Evolutionary conservation across 2,113 vertebrate species (phyloP).

Genomic region (Pangasianodon hypophthalmus): DNA sequence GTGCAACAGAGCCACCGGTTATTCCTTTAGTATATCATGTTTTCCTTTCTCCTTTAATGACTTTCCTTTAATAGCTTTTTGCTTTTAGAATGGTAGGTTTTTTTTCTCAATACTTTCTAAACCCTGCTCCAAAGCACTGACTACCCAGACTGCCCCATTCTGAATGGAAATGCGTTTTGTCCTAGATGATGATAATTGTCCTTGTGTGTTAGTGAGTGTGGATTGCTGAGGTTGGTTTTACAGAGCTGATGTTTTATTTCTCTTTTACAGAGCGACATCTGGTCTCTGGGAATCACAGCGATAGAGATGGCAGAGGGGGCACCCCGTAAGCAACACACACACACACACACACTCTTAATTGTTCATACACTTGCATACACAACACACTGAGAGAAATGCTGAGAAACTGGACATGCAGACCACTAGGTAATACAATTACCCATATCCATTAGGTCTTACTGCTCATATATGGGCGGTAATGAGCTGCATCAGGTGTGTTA

Average conservation of each 20-base stretch:
- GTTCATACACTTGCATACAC: background rate
- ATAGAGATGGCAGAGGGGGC: slow-evolving; percentile 95
- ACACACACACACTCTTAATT: background rate
- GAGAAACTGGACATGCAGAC: background rate
- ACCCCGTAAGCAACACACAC: slow-evolving; percentile 80
- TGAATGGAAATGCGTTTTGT: background rate
- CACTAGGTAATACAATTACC: background rate
- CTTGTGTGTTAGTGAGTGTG: background rate
- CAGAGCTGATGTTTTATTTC: slow-evolving; percentile 22
- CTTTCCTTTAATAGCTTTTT: slow-evolving; percentile 16
- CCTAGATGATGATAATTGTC: background rate
- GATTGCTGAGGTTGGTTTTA: background rate
- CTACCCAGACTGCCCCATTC: background rate
- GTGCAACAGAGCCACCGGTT: background rate
- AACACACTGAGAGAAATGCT: background rate
- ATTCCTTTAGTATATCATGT: background rate
- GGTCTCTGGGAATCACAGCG: slow-evolving; percentile 92
- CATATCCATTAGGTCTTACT: background rate
- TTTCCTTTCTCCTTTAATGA: background rate
- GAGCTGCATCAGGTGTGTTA: background rate
- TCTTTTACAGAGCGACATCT: slow-evolving; percentile 84
- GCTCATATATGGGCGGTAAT: background rate
- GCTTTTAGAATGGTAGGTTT: background rate
- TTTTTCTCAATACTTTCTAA: background rate
- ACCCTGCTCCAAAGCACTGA: background rate